Evolutionary conservation across 2,797 vertebrate species (phyloP).

Genomic region (Clarias pachynema): DNA sequence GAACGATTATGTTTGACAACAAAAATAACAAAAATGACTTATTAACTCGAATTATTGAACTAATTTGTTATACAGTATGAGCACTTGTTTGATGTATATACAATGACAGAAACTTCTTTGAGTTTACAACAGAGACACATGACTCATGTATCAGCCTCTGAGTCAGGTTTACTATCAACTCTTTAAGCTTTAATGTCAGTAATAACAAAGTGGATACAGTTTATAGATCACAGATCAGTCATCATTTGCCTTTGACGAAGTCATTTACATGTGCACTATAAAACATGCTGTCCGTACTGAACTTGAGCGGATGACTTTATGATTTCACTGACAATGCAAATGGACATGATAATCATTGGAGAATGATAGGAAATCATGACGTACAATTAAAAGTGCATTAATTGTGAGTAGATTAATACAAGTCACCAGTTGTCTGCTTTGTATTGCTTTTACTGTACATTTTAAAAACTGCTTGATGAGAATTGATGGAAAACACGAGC

Average conservation of each 20-base stretch:
- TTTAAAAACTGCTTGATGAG: neutral
- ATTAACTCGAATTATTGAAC: neutral
- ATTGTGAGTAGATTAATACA: neutral
- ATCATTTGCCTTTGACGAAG: neutral
- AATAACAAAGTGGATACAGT: neutral
- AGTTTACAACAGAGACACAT: slow-evolving; percentile 13
- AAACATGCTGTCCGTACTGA: neutral
- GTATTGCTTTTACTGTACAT: neutral
- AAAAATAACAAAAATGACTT: neutral
- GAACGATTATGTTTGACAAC: neutral
- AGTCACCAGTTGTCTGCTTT: neutral
- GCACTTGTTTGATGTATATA: neutral
- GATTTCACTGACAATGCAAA: neutral
- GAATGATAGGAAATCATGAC: neutral
- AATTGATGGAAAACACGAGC: neutral
- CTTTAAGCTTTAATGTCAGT: neutral
- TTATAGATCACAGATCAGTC: slow-evolving; percentile 7
- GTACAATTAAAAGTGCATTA: neutral
- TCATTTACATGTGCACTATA: neutral
- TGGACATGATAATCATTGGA: neutral
- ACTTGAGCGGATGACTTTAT: slow-evolving; percentile 26
- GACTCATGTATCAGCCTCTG: neutral
- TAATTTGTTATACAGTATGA: slow-evolving; percentile 13
- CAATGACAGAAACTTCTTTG: neutral
- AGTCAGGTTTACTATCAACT: neutral